Evolutionary conservation across 1,140 invertebrate genomes (phyloP), one percentile per base, ranked within the genome.

Genomic region (Notospermus geniculatus): DNA sequence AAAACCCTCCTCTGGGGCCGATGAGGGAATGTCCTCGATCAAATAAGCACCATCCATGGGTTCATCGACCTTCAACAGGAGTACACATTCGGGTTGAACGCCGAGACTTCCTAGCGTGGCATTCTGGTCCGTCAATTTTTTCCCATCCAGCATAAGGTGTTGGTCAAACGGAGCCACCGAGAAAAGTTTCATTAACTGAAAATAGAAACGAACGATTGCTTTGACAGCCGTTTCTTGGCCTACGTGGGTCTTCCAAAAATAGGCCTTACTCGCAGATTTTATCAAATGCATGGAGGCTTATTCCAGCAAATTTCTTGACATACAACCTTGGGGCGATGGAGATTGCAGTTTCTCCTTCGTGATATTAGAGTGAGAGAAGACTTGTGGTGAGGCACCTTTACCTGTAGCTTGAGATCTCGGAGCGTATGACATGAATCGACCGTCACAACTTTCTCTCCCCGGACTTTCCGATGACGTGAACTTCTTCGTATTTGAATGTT

Each of bases 81-180:
- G 72, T 28, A 80, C 68, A 52, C 76, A 75, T 13, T 80, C 77
- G 2, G 84, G 83, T n/a, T 73, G 73, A 22, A 86, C 74, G 28
- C 72, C 68, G 0, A 85, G 71, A 29, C 75, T 72, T 2, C 72
- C 69, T 15, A 86, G 66, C 0, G 83, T 84, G 2, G 72, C 66
- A 0, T 71, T 60, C 50, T 79, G 73, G 28, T 81, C 78, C 17
- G 19, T 62, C n/a, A 85, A 66, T 22, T 68, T 63, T 29, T 65
- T 60, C 0, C 80, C 83, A 54, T 82, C 72, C n/a, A 80, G 60
- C 2, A 61, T 77, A 28, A 85, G 68, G 60, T 83, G 80, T 64
- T 86, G 84, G 68, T 86, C 84, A 71, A 77, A 84, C 4, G 83
- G 81, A 5, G 82, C 74, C 5, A 85, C 83, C 25, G 75, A 70